Evolutionary conservation across 2,888 invertebrate species (phyloP), one percentile per base, ranked within the genome.

Genomic region (Acanthosepion lycidas): DNA sequence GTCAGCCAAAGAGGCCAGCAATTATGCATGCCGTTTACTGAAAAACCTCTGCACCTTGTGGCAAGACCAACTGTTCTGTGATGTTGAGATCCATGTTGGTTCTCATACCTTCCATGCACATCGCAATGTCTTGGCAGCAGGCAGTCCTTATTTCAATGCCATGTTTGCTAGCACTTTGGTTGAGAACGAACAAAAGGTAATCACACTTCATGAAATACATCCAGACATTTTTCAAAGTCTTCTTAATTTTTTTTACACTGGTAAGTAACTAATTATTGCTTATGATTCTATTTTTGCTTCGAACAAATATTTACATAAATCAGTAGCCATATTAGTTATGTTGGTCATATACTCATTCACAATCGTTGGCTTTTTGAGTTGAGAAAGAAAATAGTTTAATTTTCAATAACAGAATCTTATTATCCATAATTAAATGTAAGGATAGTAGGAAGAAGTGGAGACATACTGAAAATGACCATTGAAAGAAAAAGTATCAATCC

Each of bases 141-240:
- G 98, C 96, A 99, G 99, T 97, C 98, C 98, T 95, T 99, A 99
- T 97, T 99, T 99, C 97, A 98, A 99, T 97, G 99, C 99, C 92
- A 99, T 99, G 99, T 99, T 99, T 97, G 98, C 98, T 96, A 98
- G 98, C 78, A 99, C 98, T 26, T 98, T 99, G 95, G 98, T 98
- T 95, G 99, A 99, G 97, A 98, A 98, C 96, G 98, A 98, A 96
- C 98, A 98, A 97, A 98, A 98, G 95, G 98, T 98, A 95, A 98
- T 99, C n/a, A 98, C 98, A 96, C 98, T 99, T 95, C 98, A 98
- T 94, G 97, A 96, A 15, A 95, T 97, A 91, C 94, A 96, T n/a
- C 98, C 98, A 93, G 98, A 98, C 94, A 98, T 98, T 95, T 98
- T 99, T 95, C 98, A 98, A 95, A 98, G 98, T 96, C 98, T 99